phyloP scores from a whole-genome alignment of 2,888 invertebrate genomes.

The Drosophila atroscutellata region DNA sequence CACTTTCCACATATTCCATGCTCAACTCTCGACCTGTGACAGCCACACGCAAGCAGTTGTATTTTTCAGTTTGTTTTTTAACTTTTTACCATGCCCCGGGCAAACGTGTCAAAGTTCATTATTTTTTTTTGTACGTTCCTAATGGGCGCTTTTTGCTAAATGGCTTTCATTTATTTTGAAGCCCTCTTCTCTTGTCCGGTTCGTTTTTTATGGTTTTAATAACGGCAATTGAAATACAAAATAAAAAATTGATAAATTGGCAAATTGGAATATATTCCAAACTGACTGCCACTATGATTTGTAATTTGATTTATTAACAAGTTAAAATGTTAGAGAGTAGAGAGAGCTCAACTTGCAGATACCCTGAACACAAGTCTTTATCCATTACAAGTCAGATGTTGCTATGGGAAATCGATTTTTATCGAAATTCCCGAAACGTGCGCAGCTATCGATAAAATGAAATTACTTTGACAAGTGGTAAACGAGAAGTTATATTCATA shows the following conservation, averaged over 20 bases:
- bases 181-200: neutral
- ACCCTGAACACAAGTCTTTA: no score
- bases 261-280: slow-evolving; percentile 26
- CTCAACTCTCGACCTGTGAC: slow-evolving; percentile 11
- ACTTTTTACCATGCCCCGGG: slow-evolving; percentile 4
- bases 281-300: slow-evolving; percentile 22
- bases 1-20: slow-evolving; percentile 50
- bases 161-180: slow-evolving; percentile 37
- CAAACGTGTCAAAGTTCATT: slow-evolving; percentile 76
- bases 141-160: slow-evolving; percentile 49
- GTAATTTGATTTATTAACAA: slow-evolving; percentile 52
- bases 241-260: neutral
- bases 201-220: slow-evolving; percentile 18
- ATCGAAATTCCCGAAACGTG: accelerated
- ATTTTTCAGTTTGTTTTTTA: neutral
- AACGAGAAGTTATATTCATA: neutral
- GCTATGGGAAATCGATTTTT: neutral
- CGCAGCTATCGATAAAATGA: neutral
- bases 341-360: neutral
- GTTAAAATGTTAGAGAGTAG: neutral
- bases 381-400: neutral
- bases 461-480: neutral
- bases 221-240: slow-evolving; percentile 23
- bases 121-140: slow-evolving; percentile 21
- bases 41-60: slow-evolving; percentile 2